Evolutionary conservation across 2,797 vertebrate genomes (phyloP), one percentile per base, ranked within the genome.

Genomic region (Erpetoichthys calabaricus): DNA sequence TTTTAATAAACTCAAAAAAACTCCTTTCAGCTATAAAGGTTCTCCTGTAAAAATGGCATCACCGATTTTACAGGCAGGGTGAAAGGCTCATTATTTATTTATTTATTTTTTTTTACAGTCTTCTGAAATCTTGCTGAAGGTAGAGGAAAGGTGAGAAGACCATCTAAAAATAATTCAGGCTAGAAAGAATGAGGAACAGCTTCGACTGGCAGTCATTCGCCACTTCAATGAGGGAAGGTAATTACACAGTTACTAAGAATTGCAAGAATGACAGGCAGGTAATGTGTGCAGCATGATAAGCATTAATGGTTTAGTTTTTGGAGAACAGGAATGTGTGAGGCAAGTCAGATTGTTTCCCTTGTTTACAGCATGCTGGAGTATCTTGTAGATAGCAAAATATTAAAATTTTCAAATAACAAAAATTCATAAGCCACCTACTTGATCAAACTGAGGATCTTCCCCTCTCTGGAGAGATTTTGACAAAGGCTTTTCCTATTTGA

Each of bases 361-460:
- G 5, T 42, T 42, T 41, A 54, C 25, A 25, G 25, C 25, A 7
- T 4, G 41, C 3, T 6, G 8, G 44, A 54, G 8, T 54, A 43
- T 42, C 53, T 7, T n/a, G 44, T 54, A 6, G 5, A 44, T 5
- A 42, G 43, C 42, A 55, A 8, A 42, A 53, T 43, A 46, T 56
- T 10, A n/a, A 10, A 7, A 55, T 6, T 7, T n/a, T 5, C 49
- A 45, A 63, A 45, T 10, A 59, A 65, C 8, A 25, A 50, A 54
- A 51, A 60, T 45, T 53, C 10, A 41, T 56, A 9, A 7, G 59
- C 50, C 50, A 82, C 89, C 82, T 83, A 97, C 95, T 82, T 98
- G 95, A 79, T 98, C 95, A 84, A 98, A 98, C 63, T 94, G 95
- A 57, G 89, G 84, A 79, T 98, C 94, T 75, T 98, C 94, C 73